These are phyloP conservation scores for Onchidella celtica DNA, from an alignment of 2,888 invertebrate genomes.

Conservation along the genomic window DNA sequence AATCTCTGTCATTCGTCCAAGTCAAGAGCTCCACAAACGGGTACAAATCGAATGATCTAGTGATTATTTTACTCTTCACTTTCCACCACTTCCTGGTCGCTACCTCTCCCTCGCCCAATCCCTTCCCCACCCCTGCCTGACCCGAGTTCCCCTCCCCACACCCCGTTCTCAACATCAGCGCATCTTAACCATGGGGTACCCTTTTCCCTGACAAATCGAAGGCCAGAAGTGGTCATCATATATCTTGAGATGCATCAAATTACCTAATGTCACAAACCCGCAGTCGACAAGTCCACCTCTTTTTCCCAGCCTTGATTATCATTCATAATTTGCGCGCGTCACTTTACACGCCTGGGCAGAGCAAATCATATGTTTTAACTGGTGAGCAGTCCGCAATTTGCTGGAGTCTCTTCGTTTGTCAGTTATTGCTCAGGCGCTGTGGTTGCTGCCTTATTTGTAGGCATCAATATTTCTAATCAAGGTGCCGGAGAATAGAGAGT, in stretches of 20 bases:
- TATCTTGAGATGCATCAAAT: neutral
- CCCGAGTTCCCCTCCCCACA: too few species aligned
- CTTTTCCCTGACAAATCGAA: neutral
- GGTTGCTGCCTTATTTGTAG: neutral
- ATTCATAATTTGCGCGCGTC: neutral
- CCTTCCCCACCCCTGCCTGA: too few species aligned
- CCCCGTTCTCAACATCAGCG: neutral
- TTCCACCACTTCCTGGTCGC: too few species aligned
- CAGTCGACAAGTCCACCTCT: neutral
- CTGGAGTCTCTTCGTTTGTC: neutral
- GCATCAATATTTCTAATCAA: constrained; percentile 19
- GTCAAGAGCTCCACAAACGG: too few species aligned
- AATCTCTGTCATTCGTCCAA: too few species aligned
- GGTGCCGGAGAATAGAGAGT: neutral
- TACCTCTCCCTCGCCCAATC: too few species aligned
- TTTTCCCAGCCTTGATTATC: neutral
- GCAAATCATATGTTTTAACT: neutral
- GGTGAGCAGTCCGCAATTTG: neutral
- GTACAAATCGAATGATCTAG: too few species aligned
- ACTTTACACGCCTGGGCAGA: neutral
- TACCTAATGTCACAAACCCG: neutral
- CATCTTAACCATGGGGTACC: neutral
- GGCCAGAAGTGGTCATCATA: neutral
- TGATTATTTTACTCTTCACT: too few species aligned
- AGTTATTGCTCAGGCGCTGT: neutral